Base-by-base conservation (phyloP, 2,888 invertebrate species). In the Cephus nigrinus region DNA sequence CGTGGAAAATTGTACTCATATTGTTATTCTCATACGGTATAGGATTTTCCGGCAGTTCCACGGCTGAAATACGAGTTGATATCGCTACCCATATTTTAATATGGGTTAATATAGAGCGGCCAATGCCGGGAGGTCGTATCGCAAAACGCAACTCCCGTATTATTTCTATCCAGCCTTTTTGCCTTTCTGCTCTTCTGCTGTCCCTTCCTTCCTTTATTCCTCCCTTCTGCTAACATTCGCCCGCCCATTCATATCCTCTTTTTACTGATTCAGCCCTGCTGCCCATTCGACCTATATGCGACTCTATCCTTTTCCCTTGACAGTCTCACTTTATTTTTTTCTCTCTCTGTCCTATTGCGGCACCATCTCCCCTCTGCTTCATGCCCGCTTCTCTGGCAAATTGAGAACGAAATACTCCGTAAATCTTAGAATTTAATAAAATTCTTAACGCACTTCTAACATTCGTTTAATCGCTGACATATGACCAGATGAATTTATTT, bases 341-440 rank as follows among this genome's bases (percentile, higher is more conserved):
- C 34, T 55, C 36, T 15, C 40, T 55, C 9, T 55, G 23, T 55
- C 55, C 0, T 23, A 15, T 23, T 23, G 55, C 23, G 9, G 23
- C 9, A 55, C 55, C 55, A 55, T 2, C 23, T 55, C 23, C 23
- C 9, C 23, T 55, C 2, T 55, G 23, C 55, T 55, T 55, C 55
- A 2, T 55, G 2, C 9, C 55, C 9, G 55, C 23, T 55, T 55
- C 55, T 23, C 55, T 55, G 36, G 71, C 73, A 72, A 78, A 78
- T 77, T 77, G 34, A 75, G n/a, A 75, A 78, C 30, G 75, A 78
- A 72, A 75, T 68, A 69, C 75, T 75, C 36, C 36, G 73, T 78
- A 75, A 78, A 75, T 78, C 78, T 72, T 75, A 12, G 75, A 68
- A 73, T 78, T 75, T 78, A 75, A 78, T 78, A 78, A 75, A 78